Percentiles rank a stretch among this genome's conserved stretches.
Evolutionary conservation across 2,797 vertebrate genomes (phyloP).

Genomic region (Sardinella longiceps): DNA sequence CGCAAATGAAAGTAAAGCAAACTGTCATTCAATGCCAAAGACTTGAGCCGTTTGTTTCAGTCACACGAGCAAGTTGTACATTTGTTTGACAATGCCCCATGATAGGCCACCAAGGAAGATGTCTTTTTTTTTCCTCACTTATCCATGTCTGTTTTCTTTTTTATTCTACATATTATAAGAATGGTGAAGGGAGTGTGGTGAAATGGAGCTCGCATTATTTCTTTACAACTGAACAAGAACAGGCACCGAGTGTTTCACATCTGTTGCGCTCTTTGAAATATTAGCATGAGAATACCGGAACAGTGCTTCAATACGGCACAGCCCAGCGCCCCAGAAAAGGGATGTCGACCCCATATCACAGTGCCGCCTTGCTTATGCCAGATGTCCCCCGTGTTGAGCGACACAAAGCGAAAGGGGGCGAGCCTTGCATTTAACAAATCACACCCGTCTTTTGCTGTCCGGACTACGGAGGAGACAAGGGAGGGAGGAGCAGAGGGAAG

Average conservation of each 20-base stretch:
- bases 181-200: conserved; percentile 53
- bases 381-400: conserved; percentile 79
- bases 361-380: conserved; percentile 74
- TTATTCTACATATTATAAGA: conserved; percentile 58
- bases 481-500: conserved; percentile 36
- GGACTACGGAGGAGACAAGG: neutral
- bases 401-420: conserved; percentile 69
- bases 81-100: neutral
- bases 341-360: conserved; percentile 70
- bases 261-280: conserved; percentile 80
- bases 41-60: neutral
- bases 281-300: conserved; percentile 91
- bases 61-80: neutral
- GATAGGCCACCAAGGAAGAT: conserved; percentile 82
- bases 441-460: conserved; percentile 61
- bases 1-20: neutral
- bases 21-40: neutral
- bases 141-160: conserved; percentile 20
- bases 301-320: conserved; percentile 83
- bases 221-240: conserved; percentile 93
- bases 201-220: conserved; percentile 82
- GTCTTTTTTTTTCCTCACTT: conserved; percentile 60
- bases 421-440: conserved; percentile 76
- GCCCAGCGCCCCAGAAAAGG: conserved; percentile 79
- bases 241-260: conserved; percentile 94